Evolutionary conservation across 1,140 invertebrate genomes (phyloP).

Genomic region (Oryctes rhinoceros): DNA sequence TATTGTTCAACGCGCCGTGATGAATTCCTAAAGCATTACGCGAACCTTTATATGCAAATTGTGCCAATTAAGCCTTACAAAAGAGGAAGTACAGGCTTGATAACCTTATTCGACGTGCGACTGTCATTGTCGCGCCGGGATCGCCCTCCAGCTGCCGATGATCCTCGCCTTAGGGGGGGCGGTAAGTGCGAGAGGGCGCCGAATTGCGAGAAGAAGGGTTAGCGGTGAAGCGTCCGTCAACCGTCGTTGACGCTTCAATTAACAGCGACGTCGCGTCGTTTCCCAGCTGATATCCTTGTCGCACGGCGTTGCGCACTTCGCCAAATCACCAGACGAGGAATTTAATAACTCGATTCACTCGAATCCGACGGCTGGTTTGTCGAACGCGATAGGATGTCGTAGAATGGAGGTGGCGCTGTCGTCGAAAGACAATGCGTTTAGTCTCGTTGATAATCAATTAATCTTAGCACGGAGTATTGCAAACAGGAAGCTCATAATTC

Average conservation of each 20-base stretch:
- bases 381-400: neutral
- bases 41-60: slow-evolving; percentile 16
- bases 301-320: neutral
- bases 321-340: slow-evolving; percentile 29
- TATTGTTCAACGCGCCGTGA: neutral
- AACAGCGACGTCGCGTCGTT: neutral
- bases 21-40: slow-evolving; percentile 6
- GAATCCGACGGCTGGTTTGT: neutral
- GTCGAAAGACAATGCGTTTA: neutral
- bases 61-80: slow-evolving; percentile 21
- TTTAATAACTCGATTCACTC: slow-evolving; percentile 12
- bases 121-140: neutral
- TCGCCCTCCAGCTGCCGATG: neutral
- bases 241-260: slow-evolving; percentile 31
- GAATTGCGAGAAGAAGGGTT: neutral
- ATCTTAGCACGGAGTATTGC: slow-evolving; percentile 25
- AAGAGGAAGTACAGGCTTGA: slow-evolving; percentile 1
- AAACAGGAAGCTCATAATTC: slow-evolving; percentile 28
- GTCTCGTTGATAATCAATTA: slow-evolving; percentile 17
- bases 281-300: neutral
- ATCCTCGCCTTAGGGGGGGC: slow-evolving; percentile 14
- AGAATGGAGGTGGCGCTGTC: neutral
- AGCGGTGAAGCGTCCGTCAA: neutral
- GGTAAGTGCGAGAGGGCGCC: neutral
- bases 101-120: slow-evolving; percentile 27